Evolutionary conservation across 2,888 invertebrate genomes (phyloP), one percentile per base, ranked within the genome.

Genomic region (Eulithis testata): DNA sequence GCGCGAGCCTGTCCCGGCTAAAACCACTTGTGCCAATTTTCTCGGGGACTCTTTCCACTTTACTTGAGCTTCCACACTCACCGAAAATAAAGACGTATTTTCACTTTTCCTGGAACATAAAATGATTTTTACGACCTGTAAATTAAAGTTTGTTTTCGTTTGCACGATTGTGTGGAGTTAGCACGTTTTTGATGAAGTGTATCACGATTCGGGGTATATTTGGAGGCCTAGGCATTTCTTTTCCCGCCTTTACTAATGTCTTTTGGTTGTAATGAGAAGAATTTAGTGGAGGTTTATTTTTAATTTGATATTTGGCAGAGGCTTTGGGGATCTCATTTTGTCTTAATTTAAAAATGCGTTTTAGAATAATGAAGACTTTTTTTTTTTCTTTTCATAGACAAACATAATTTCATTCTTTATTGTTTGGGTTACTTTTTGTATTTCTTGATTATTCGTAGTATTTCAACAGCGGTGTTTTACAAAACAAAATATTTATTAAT

Each of bases 21-120:
- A 90, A 91, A 93, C 91, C 91, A 92, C 93, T 93, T 93, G 92
- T 93, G 91, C 93, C 93, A 91, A 94, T 93, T 92, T 91, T 92
- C 90, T 90, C 85, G 84, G 88, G 82, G 89, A 89, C 90, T 91
- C 86, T 88, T 89, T 89, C 90, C 89, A 91, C 89, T 92, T 90
- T 90, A 89, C 89, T 90, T 86, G 87, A 89, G 88, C 89, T 89
- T 84, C 81, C 83, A 80, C 77, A 74, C 71, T 73, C 74, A 70
- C 80, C 76, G 71, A 74, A 73, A 81, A 73, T 79, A 84, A 86
- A 76, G 83, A 72, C 85, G 73, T 84, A 88, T 83, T 76, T 81
- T 75, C 81, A 78, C 73, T 77, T 75, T 71, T 63, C 64, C 62
- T 63, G 59, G 68, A 78, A 76, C 76, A 76, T 78, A 85, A 82